Percentiles rank a stretch among this genome's conserved stretches.
These are phyloP conservation scores for Upupa epops DNA, from an alignment of 2,113 vertebrate genomes.

Conservation along the genomic window DNA sequence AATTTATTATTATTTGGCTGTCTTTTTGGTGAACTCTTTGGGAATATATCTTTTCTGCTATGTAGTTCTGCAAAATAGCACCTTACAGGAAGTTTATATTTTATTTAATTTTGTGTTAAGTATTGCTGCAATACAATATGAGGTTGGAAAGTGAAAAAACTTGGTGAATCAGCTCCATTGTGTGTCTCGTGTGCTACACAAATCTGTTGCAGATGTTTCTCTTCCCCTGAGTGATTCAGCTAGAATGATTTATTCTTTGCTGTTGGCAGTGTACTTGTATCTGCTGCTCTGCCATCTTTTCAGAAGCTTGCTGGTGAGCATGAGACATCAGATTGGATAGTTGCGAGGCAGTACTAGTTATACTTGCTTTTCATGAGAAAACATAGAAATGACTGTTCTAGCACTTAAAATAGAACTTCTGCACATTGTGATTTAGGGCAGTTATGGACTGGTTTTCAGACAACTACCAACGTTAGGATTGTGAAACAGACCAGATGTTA, in stretches of 20 bases:
- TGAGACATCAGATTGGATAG: neutral
- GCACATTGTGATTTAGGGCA: neutral
- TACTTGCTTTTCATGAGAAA: neutral
- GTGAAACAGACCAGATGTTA: neutral
- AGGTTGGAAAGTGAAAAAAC: neutral
- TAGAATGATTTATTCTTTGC: slow-evolving; percentile 1
- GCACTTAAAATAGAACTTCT: neutral
- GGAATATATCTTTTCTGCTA: neutral
- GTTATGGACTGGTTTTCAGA: neutral
- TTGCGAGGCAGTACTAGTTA: neutral
- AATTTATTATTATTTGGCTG: neutral
- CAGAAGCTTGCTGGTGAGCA: neutral
- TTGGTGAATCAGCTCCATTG: slow-evolving; percentile 15
- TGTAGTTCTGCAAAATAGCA: neutral
- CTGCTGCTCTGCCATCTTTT: neutral
- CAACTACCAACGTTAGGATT: neutral
- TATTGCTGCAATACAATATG: neutral
- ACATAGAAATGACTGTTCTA: neutral
- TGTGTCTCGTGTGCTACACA: neutral
- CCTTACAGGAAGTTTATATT: neutral
- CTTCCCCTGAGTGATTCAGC: neutral
- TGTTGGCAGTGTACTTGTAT: neutral
- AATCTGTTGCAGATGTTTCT: slow-evolving; percentile 57
- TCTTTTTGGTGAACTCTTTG: neutral
- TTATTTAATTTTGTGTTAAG: neutral